A percentile compares a stretch with the other conserved stretches of the same genome.
phyloP scores from a whole-genome alignment of 2,797 vertebrate genomes.

The Avahi laniger region DNA sequence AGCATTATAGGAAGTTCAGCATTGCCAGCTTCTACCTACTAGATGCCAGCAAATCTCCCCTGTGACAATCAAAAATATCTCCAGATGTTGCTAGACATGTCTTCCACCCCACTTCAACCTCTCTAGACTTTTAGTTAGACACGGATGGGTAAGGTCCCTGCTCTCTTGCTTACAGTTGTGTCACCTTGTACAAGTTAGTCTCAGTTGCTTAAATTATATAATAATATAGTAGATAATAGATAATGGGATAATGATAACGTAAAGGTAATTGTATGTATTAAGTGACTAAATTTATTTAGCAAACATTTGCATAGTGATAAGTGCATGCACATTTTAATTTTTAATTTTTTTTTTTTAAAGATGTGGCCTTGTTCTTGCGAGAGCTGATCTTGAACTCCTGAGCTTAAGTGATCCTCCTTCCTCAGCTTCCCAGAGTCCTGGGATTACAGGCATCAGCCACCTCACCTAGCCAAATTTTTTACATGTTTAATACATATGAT shows the following conservation, averaged over 20 bases:
- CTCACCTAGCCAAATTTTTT: neutral
- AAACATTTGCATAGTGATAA: neutral
- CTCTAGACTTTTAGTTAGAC: neutral
- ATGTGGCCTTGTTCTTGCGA: too few species aligned
- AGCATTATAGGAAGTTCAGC: neutral
- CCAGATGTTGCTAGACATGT: neutral
- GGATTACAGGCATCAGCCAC: too few species aligned
- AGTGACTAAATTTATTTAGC: neutral
- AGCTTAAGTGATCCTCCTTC: too few species aligned
- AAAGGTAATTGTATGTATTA: neutral
- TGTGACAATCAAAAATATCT: neutral
- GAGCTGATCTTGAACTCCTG: too few species aligned
- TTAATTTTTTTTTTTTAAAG: too few species aligned
- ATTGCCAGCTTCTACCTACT: neutral
- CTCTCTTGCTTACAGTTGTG: neutral
- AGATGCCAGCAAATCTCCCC: neutral
- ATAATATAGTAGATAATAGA: too few species aligned
- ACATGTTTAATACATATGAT: neutral
- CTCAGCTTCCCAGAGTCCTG: too few species aligned
- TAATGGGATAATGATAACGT: neutral
- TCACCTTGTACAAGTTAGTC: neutral
- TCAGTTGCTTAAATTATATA: neutral
- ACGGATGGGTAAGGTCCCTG: neutral
- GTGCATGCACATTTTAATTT: neutral
- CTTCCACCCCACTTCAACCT: rapidly evolving